phyloP scores from a whole-genome alignment of 1,140 invertebrate genomes.

The Hydropsyche tenuis region DNA sequence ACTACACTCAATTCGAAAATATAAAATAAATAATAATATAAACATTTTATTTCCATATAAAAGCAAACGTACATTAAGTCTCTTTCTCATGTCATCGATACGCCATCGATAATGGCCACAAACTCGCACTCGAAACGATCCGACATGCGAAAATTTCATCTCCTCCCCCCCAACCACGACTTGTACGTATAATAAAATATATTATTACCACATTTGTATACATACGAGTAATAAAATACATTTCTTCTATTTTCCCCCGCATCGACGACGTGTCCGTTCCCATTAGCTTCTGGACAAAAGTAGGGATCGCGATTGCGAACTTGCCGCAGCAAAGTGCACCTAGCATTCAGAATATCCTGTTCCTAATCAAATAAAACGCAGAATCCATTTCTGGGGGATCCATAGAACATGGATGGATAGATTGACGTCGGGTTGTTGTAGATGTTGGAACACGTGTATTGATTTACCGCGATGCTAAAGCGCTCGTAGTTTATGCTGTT shows the following conservation, averaged over 20 bases:
- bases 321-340: constrained; percentile 29
- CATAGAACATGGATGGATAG: no score
- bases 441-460: constrained; percentile 11
- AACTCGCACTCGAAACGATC: background rate
- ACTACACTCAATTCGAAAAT: no score
- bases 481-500: background rate
- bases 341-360: constrained; percentile 11
- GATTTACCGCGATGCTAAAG: constrained; percentile 13
- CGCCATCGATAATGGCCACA: background rate
- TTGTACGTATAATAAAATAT: no score
- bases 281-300: constrained; percentile 38
- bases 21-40: no score
- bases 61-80: no score
- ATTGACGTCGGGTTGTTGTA: background rate
- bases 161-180: no score
- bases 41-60: no score
- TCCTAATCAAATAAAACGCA: constrained; percentile 36
- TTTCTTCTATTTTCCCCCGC: constrained; percentile 13
- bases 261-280: constrained; percentile 31
- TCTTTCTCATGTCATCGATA: background rate
- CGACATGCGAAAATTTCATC: background rate
- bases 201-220: constrained; percentile 1
- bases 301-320: constrained; percentile 41
- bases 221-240: constrained; percentile 29
- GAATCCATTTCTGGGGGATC: background rate